Conservation (phyloP, 2,797 vertebrate species). For the Tapirus indicus region DNA sequence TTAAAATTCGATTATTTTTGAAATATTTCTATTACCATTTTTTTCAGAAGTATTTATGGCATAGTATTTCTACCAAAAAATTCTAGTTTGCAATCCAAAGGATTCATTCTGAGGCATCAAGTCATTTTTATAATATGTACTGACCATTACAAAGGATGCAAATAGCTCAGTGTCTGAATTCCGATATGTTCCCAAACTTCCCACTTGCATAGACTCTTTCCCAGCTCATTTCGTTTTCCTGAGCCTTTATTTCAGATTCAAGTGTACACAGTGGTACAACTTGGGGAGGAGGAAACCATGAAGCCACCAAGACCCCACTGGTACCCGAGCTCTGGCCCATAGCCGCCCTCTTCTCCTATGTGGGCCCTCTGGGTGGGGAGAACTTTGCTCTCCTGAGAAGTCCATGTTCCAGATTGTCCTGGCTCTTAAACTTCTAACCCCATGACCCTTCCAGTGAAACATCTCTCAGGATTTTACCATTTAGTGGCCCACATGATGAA, state of each 20-base stretch:
- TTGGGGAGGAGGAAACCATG: fast-evolving
- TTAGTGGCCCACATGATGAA: background rate
- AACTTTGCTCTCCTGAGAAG: background rate
- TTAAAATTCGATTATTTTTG: background rate
- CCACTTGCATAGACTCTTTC: background rate
- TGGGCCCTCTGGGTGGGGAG: background rate
- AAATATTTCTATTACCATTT: background rate
- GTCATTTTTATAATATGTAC: background rate
- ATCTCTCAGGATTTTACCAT: too few relatives aligned
- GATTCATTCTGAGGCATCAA: background rate
- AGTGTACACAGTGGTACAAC: background rate
- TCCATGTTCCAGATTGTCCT: background rate
- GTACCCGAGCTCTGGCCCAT: fast-evolving
- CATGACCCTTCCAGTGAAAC: too few relatives aligned
- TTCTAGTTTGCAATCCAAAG: background rate
- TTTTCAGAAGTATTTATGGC: background rate
- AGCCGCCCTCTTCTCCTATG: background rate
- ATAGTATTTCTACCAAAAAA: background rate
- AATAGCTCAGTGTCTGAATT: background rate
- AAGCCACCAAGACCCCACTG: background rate
- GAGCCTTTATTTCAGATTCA: background rate
- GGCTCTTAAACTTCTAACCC: background rate
- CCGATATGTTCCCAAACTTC: fast-evolving
- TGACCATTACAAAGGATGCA: background rate
- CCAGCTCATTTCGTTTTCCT: too few relatives aligned